Base-by-base conservation (phyloP, 2,113 vertebrate species). In the Oplegnathus fasciatus region DNA sequence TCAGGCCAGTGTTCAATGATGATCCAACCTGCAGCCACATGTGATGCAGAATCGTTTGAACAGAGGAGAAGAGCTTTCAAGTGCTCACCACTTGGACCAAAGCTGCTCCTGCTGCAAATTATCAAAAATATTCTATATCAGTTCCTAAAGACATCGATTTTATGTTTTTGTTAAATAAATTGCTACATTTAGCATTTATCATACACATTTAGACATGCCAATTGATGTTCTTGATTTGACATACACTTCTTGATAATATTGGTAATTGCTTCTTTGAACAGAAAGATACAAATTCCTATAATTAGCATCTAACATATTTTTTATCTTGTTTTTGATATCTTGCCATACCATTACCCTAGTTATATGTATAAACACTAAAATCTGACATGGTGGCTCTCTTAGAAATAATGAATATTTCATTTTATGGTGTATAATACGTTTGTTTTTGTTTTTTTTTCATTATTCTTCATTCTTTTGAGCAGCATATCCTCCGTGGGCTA, bases 401-500 rank as follows among this genome's bases (percentile, higher is more conserved):
- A 42, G 24, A 61, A 24, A 69, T 44, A 22, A 34, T 40, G 6
- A 20, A 50, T 15, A 40, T 28, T 54, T 79, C 24, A 69, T 48
- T 2, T 60, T 17, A 28, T 54, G 0, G 0, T 61, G 20, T 24
- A 6, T 3, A 46, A 40, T 60, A 9, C 8, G 10, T 8, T 10
- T 37, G 6, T 37, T 4, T 37, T 37, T 37, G 5, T 54, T 60
- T 8, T 22, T 75, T 42, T 73, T 48, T 42, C 20, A 52, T 71
- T 75, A 22, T 26, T 50, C 20, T 65, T 75, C 18, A 42, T 52
- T 65, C 10, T 77, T 76, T 64, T 55, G 5, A 75, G 42, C 30
- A 34, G 28, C 37, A 26, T 2, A 64, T 65, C 22, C 74, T 52
- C 75, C 2, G 6, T 30, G 14, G 57, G 61, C 28, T 64, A 28